Conservation (phyloP, 1,140 invertebrate species). For the Fopius arisanus region DNA sequence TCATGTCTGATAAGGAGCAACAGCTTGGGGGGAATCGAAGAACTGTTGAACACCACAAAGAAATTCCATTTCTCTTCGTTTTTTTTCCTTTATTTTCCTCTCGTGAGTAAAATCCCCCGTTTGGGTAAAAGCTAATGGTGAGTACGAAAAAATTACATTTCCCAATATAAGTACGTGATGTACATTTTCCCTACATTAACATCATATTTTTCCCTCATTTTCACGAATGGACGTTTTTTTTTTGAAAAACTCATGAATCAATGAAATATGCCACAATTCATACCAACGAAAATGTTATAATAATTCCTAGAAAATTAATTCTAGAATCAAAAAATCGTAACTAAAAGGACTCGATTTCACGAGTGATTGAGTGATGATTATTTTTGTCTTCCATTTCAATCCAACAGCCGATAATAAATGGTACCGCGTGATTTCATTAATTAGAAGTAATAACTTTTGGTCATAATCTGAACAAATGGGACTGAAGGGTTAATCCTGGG, state of each 20-base stretch:
- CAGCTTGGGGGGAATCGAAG: not conserved
- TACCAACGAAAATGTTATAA: not conserved
- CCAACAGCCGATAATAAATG: not conserved
- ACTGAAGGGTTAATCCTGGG: not conserved
- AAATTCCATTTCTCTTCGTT: not conserved
- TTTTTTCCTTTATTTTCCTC: not conserved
- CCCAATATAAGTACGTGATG: slow-evolving; percentile 18
- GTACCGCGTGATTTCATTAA: not conserved
- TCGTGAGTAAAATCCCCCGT: not conserved
- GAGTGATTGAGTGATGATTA: not conserved
- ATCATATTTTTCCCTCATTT: not conserved
- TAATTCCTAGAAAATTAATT: not conserved
- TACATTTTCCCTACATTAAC: not conserved
- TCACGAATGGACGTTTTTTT: not conserved
- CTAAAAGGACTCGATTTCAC: slow-evolving; percentile 6
- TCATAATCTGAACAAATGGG: not conserved
- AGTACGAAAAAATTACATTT: not conserved
- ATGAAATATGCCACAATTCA: not conserved
- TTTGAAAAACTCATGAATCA: not conserved
- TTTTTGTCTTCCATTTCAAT: not conserved
- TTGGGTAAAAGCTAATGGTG: not conserved
- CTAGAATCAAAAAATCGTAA: not conserved
- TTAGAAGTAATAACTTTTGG: slow-evolving; percentile 14
- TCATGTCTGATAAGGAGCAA: too few species aligned
- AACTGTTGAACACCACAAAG: not conserved